phyloP scores from a whole-genome alignment of 2,888 invertebrate genomes.

The Neoaliturus tenellus region DNA sequence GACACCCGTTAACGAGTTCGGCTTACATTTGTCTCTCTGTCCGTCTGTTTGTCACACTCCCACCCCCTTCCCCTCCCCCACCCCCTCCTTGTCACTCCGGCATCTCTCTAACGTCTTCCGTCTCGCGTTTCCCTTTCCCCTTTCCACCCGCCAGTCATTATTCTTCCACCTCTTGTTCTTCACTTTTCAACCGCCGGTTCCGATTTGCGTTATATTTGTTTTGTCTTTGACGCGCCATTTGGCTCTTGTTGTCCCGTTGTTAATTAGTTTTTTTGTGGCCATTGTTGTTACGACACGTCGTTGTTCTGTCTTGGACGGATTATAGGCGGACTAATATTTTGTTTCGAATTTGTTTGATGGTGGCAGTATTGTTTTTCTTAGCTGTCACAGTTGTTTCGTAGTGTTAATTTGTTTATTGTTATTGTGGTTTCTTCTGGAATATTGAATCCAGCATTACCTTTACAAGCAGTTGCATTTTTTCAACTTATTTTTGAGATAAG shows the following conservation, averaged over 20 bases:
- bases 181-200: neutral
- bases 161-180: neutral
- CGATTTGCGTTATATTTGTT: slow-evolving; percentile 10
- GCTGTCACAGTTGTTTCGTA: too few species aligned
- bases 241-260: neutral
- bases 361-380: too few species aligned
- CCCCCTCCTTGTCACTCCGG: neutral
- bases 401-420: too few species aligned
- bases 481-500: too few species aligned
- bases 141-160: neutral
- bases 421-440: too few species aligned
- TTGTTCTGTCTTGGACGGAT: too few species aligned
- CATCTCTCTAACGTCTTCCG: neutral
- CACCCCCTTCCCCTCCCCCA: neutral
- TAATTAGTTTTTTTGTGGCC: neutral
- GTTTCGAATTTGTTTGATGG: too few species aligned
- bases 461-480: too few species aligned
- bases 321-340: too few species aligned
- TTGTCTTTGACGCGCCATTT: neutral
- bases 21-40: neutral
- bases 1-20: neutral
- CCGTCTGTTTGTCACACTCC: neutral
- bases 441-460: too few species aligned
- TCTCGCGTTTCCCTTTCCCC: neutral
- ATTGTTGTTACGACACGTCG: too few species aligned